A percentile compares a stretch with the other conserved stretches of the same genome.
These are phyloP conservation scores for Stegodyphus dumicola DNA, from an alignment of 1,140 invertebrate genomes.

Conservation along the genomic window DNA sequence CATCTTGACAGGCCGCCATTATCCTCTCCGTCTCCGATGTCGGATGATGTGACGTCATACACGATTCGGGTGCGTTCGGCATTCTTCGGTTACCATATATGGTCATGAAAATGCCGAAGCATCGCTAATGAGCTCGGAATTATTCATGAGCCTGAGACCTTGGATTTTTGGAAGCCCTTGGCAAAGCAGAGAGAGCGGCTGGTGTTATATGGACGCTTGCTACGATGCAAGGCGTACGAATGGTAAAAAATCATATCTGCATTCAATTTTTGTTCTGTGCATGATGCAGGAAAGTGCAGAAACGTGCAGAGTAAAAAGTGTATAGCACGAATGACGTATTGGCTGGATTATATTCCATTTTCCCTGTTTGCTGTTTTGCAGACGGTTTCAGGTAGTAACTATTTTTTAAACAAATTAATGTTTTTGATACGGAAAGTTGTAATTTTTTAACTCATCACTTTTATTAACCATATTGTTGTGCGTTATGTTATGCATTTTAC, in stretches of 20 bases:
- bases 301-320: not conserved
- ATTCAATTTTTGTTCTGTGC: not conserved
- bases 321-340: not conserved
- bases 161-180: conserved; percentile 49
- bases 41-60: conserved; percentile 46
- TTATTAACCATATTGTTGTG: not conserved
- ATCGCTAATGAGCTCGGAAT: conserved; percentile 52
- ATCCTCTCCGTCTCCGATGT: conserved; percentile 50
- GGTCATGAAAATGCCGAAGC: conserved; percentile 52
- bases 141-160: conserved; percentile 54
- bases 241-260: not conserved
- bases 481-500: not conserved
- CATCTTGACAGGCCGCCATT: conserved; percentile 53
- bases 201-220: conserved; percentile 29
- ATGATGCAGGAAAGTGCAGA: not conserved
- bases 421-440: not conserved
- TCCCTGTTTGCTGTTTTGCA: not conserved
- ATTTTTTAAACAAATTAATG: conserved; percentile 3
- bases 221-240: not conserved
- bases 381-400: not conserved
- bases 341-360: not conserved
- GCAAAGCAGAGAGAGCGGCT: conserved; percentile 3
- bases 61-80: conserved; percentile 48
- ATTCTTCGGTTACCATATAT: conserved; percentile 55
- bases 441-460: not conserved